These are phyloP conservation scores for Sebastolobus altivelis DNA, from an alignment of 2,797 vertebrate genomes.

Conservation along the genomic window DNA sequence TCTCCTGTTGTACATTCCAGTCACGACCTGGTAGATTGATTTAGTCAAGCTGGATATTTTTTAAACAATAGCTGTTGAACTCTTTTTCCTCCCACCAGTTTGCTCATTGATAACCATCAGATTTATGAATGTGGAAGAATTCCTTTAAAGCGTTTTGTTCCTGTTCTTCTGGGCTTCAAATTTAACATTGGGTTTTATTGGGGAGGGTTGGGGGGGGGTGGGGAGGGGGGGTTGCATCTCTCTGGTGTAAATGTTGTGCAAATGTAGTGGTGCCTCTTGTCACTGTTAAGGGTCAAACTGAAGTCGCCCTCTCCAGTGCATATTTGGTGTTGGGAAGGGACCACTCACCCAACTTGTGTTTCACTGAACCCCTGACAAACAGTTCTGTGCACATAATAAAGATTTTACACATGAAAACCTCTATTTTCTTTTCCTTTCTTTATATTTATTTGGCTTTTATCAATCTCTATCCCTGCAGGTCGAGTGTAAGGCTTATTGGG, in stretches of 20 bases:
- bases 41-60: conserved; percentile 69
- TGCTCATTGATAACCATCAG: conserved; percentile 68
- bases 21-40: conserved; percentile 74
- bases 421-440: neutral
- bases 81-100: conserved; percentile 57
- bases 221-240: conserved; percentile 59
- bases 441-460: neutral
- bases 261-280: conserved; percentile 85
- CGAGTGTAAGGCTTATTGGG: neutral
- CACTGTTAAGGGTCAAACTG: conserved; percentile 73
- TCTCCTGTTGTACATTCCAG: conserved; percentile 82
- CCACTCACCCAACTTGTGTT: conserved; percentile 76
- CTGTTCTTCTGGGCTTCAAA: conserved; percentile 68
- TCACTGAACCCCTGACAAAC: conserved; percentile 80
- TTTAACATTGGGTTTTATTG: conserved; percentile 49
- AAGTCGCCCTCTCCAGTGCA: conserved; percentile 67
- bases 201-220: neutral
- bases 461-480: neutral
- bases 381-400: conserved; percentile 90
- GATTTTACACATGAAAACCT: conserved; percentile 83
- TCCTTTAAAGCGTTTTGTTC: conserved; percentile 60
- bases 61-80: conserved; percentile 60
- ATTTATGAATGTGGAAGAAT: conserved; percentile 79
- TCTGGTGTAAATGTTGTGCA: conserved; percentile 86
- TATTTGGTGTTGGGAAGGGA: conserved; percentile 68